These are phyloP conservation scores for Eunapius fragilis DNA, from an alignment of 37 sponge, comb jelly and placozoan genomes.

Conservation along the genomic window DNA sequence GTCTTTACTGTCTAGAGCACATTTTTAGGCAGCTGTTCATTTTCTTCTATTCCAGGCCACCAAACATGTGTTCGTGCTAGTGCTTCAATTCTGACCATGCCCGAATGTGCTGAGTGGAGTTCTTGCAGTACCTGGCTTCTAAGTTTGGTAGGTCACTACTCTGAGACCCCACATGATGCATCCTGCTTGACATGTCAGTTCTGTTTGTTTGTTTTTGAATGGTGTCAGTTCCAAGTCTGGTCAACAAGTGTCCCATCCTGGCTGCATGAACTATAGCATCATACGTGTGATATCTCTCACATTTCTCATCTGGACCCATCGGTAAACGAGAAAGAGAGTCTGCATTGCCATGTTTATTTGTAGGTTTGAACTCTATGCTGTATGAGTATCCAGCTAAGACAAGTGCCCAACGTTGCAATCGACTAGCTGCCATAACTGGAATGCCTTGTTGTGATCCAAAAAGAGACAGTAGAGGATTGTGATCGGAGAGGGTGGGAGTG, in stretches of 20 bases:
- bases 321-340: slow-evolving; percentile 58
- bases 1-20: not conserved
- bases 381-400: slow-evolving; percentile 34
- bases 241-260: not conserved
- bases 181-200: slow-evolving; percentile 11
- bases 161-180: slow-evolving; percentile 37
- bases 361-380: slow-evolving; percentile 24
- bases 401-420: slow-evolving; percentile 48
- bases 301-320: slow-evolving; percentile 1
- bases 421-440: slow-evolving; percentile 34
- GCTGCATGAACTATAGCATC: not conserved
- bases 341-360: slow-evolving; percentile 50
- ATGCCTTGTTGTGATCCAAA: slow-evolving; percentile 36
- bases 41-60: slow-evolving; percentile 31
- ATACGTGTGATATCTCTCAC: not conserved
- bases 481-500: no score
- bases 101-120: slow-evolving; percentile 26
- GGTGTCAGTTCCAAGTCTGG: not conserved
- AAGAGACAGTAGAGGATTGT: slow-evolving; percentile 44
- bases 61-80: slow-evolving; percentile 29
- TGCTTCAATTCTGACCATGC: slow-evolving; percentile 23
- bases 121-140: slow-evolving; percentile 9
- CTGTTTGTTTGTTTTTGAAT: not conserved
- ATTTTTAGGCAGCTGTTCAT: not conserved
- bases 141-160: slow-evolving; percentile 7